Conservation (phyloP, 2,888 invertebrate species). For the Camponotus fellah region DNA sequence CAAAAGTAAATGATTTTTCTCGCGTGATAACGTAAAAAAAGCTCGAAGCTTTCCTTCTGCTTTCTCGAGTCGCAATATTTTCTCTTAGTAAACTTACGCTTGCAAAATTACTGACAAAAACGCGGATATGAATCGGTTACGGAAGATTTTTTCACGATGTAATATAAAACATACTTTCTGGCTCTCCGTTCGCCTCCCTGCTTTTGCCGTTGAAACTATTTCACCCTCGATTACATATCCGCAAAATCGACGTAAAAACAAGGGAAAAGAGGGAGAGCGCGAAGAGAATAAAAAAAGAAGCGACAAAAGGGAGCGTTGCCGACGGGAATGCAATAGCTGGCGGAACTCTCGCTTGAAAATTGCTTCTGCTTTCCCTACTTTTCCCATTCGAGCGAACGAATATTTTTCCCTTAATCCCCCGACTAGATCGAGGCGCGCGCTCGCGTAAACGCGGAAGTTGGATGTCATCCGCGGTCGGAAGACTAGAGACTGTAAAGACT, state of each 20-base stretch:
- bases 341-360: slow-evolving; percentile 40
- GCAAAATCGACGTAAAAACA: slow-evolving; percentile 27
- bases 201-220: slow-evolving; percentile 23
- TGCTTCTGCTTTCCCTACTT: slow-evolving; percentile 49
- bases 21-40: not conserved
- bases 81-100: not conserved
- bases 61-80: not conserved
- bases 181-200: not conserved
- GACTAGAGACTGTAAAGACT: not conserved
- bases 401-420: slow-evolving; percentile 49
- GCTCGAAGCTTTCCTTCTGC: not conserved
- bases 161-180: slow-evolving; percentile 3
- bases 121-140: not conserved
- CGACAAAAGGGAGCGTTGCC: slow-evolving; percentile 27
- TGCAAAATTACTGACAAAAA: slow-evolving; percentile 15
- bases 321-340: slow-evolving; percentile 43
- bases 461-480: not conserved
- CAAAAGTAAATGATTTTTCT: slow-evolving; percentile 1
- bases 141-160: not conserved
- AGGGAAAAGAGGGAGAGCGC: not conserved
- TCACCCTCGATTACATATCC: slow-evolving; percentile 31
- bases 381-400: slow-evolving; percentile 35
- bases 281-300: not conserved
- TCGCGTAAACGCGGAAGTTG: not conserved
- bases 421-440: not conserved